phyloP scores from a whole-genome alignment of 2,797 vertebrate genomes.

The Pristis pectinata region DNA sequence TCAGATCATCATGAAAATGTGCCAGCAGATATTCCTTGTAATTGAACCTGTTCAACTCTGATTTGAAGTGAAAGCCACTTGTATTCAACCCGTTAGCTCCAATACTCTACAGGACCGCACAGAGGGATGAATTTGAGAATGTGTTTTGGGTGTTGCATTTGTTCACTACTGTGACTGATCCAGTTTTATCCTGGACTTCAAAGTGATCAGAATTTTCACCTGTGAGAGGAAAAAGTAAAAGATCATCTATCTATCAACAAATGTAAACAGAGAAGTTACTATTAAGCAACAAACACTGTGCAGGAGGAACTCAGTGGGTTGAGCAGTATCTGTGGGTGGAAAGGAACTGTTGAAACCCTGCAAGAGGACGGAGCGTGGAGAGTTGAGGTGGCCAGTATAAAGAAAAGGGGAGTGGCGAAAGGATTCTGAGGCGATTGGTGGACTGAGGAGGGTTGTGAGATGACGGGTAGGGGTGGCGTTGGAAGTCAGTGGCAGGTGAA shows the following conservation, averaged over 20 bases:
- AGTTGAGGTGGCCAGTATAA: no score
- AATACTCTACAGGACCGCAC: constrained; percentile 1
- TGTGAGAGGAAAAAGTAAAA: not conserved
- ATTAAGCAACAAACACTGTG: no score
- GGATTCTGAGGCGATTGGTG: no score
- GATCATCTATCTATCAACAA: not conserved
- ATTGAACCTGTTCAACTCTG: not conserved
- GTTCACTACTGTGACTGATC: not conserved
- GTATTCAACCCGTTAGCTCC: not conserved
- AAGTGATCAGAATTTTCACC: constrained; percentile 4
- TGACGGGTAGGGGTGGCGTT: no score
- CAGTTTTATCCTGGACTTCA: not conserved
- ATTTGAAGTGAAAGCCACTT: not conserved
- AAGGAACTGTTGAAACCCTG: no score
- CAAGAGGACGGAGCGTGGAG: no score
- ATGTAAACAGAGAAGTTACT: not conserved
- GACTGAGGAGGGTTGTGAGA: no score
- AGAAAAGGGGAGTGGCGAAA: no score
- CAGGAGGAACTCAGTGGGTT: no score
- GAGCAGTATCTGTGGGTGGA: no score
- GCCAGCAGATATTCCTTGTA: not conserved
- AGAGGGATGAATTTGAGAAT: not conserved
- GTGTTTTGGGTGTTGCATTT: not conserved
- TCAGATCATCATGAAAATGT: not conserved
- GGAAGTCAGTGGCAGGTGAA: no score